A percentile compares a stretch with the other conserved stretches of the same genome.
These are phyloP conservation scores for Latheticus oryzae DNA, from an alignment of 2,888 invertebrate species.

Conservation along the genomic window DNA sequence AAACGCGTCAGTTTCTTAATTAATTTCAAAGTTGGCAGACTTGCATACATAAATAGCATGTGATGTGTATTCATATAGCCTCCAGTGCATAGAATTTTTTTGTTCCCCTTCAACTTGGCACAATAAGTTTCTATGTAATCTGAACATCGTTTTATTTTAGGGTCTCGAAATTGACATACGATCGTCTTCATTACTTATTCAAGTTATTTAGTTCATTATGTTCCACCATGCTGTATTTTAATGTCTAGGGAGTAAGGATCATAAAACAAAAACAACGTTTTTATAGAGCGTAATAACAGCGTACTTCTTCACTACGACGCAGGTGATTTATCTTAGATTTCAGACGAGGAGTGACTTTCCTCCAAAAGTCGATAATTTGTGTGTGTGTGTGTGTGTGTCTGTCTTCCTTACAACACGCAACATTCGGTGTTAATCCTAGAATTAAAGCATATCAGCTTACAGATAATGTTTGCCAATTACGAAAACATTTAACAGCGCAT, in stretches of 20 bases:
- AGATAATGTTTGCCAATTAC: constrained; percentile 51
- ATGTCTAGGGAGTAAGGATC: constrained; percentile 45
- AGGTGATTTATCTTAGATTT: constrained; percentile 21
- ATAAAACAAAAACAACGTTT: constrained; percentile 48
- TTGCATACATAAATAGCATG: no score
- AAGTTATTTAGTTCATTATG: constrained; percentile 52
- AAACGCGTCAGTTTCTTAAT: constrained; percentile 33
- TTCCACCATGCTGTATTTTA: constrained; percentile 48
- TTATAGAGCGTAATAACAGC: constrained; percentile 47
- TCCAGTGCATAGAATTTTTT: constrained; percentile 5
- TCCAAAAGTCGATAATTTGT: constrained; percentile 1
- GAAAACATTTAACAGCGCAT: constrained; percentile 52
- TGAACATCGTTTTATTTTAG: constrained; percentile 24
- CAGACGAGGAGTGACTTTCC: no score
- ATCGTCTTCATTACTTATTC: constrained; percentile 54
- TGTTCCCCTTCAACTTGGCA: constrained; percentile 6
- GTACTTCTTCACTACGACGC: constrained; percentile 24
- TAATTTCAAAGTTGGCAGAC: constrained; percentile 12
- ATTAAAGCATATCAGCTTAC: constrained; percentile 48
- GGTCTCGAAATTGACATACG: constrained; percentile 52
- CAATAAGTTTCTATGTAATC: constrained; percentile 36
- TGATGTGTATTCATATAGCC: constrained; percentile 18
- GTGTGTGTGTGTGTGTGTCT: no score
- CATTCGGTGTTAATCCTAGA: constrained; percentile 34
- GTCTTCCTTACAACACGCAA: no score